Evolutionary conservation across 2,888 invertebrate genomes (phyloP), one percentile per base, ranked within the genome.

Genomic region (Leptopilina drosophilae): DNA sequence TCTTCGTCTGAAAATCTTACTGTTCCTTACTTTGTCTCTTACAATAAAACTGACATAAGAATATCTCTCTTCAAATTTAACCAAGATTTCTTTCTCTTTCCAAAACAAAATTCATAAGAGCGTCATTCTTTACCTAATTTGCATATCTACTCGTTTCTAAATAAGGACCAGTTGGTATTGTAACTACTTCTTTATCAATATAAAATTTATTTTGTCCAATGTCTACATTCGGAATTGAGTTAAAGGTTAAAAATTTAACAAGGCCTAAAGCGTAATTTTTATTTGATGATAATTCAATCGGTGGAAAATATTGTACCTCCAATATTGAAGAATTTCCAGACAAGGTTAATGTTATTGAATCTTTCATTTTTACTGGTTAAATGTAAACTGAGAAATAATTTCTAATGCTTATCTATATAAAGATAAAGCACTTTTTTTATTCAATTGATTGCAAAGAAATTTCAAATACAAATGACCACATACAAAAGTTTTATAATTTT

Each of bases 231-330:
- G n/a, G n/a, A n/a, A n/a, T n/a, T 5, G 85, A 82, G 78, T 87
- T 86, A 76, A 86, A 88, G n/a, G 87, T 86, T 64, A 87, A 78
- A 62, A 89, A 85, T 77, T 88, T 86, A 62, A 88, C 79, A 49
- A 88, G 80, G n/a, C 87, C 87, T 33, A 88, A 84, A 40, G 80
- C 82, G 82, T 87, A 88, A 42, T 85, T 82, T 77, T 83, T 79
- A 66, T 78, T 49, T 14, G 76, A 15, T 53, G 83, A 82, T 15
- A 88, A 79, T 65, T 87, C 85, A 73, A 89, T 85, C 0, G 87
- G 85, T 11, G 86, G 86, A 82, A 85, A 88, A 77, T 84, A 87
- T 77, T 84, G 26, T 26, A 79, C 8, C 42, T 42, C 42, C 4
- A 67, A 9, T 20, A 11, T 12, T 77, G 78, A n/a, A 64, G 78